Conservation (phyloP, 2,113 vertebrate genomes). For the Malurus cyaneus region DNA sequence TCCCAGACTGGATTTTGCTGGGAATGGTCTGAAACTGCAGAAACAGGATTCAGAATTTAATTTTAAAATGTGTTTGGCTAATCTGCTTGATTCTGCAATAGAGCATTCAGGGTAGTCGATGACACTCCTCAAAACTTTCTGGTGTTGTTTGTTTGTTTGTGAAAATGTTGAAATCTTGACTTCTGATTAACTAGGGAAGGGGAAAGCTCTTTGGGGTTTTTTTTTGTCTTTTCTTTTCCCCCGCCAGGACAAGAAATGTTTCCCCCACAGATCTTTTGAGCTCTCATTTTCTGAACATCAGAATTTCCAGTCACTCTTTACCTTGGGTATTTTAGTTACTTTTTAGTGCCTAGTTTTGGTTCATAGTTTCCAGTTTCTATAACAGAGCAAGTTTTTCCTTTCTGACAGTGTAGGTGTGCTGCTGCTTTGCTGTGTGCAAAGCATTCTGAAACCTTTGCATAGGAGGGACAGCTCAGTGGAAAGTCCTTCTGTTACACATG, state of each 20-base stretch:
- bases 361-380: background rate
- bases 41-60: background rate
- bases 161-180: background rate
- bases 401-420: background rate
- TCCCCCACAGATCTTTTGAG: background rate
- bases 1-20: background rate
- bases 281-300: background rate
- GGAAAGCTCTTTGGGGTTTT: background rate
- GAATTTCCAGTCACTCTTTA: background rate
- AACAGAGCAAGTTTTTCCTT: background rate
- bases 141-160: background rate
- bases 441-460: background rate
- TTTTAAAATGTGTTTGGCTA: background rate
- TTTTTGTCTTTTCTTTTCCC: accelerated
- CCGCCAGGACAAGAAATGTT: background rate
- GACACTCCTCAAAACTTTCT: background rate
- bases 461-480: background rate
- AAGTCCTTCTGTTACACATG: background rate
- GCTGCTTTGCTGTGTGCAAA: background rate
- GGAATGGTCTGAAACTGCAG: background rate
- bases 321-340: background rate
- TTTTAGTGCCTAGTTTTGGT: background rate
- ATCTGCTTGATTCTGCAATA: background rate
- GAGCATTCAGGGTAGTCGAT: background rate
- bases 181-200: background rate